Conservation (phyloP, 2,888 invertebrate genomes). For the Meloe dianella region DNA sequence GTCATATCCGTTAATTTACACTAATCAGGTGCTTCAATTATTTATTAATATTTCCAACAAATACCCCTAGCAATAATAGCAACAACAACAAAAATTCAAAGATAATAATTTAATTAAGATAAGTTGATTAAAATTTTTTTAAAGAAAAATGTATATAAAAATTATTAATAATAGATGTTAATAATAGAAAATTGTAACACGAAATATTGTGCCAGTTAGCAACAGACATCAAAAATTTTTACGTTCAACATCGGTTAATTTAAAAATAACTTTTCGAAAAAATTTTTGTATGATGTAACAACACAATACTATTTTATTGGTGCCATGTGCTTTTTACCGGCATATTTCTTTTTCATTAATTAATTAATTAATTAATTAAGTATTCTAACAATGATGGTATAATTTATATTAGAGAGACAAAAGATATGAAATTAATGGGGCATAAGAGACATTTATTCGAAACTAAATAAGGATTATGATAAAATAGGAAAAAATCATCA, state of each 20-base stretch:
- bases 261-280: conserved; percentile 23
- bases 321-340: conserved; percentile 24
- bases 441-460: background rate
- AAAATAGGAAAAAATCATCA: background rate
- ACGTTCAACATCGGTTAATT: background rate
- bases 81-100: background rate
- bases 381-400: too few species aligned
- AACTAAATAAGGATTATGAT: too few species aligned
- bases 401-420: too few species aligned
- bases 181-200: background rate
- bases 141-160: too few species aligned
- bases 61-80: too few species aligned
- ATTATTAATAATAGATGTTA: background rate
- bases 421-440: background rate
- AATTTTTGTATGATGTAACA: conserved; percentile 13
- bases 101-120: background rate
- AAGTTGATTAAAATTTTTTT: too few species aligned
- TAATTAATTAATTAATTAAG: too few species aligned
- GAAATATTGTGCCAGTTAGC: conserved; percentile 19
- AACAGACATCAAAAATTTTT: conserved; percentile 20
- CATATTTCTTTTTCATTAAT: background rate
- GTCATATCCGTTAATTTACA: conserved; percentile 6
- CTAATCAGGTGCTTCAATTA: background rate
- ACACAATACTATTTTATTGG: background rate
- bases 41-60: too few species aligned